Conservation (phyloP, 2,888 invertebrate genomes). For the Chymomyza amoena region DNA sequence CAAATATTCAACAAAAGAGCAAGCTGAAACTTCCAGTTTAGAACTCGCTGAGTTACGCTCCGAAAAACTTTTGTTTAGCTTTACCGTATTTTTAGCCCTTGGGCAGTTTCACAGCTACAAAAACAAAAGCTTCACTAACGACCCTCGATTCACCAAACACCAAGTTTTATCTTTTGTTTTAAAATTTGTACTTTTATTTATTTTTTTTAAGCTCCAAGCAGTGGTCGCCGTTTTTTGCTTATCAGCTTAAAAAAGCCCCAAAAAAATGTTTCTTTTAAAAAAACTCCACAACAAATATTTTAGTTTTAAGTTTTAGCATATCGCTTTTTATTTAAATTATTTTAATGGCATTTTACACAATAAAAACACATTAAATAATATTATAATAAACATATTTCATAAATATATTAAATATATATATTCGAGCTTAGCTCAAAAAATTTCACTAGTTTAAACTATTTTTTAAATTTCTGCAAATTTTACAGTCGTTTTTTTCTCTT, state of each 20-base stretch:
- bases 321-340: background rate
- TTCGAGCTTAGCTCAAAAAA: background rate
- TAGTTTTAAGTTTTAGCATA: background rate
- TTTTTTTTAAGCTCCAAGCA: background rate
- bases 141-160: background rate
- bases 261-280: background rate
- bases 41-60: too few species aligned
- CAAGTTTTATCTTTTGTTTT: background rate
- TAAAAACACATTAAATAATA: background rate
- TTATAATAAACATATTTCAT: background rate
- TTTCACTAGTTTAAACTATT: slow-evolving; percentile 3
- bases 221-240: background rate
- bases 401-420: too few species aligned
- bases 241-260: background rate
- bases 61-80: too few species aligned
- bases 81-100: background rate
- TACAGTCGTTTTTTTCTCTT: slow-evolving; percentile 20
- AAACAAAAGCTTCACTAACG: background rate
- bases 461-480: background rate
- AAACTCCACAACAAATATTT: background rate
- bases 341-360: background rate
- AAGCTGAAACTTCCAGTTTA: too few species aligned
- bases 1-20: too few species aligned
- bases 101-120: background rate
- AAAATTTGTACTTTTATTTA: background rate